Evolutionary conservation across 2,888 invertebrate genomes (phyloP).

Genomic region (Lochmaea capreae): DNA sequence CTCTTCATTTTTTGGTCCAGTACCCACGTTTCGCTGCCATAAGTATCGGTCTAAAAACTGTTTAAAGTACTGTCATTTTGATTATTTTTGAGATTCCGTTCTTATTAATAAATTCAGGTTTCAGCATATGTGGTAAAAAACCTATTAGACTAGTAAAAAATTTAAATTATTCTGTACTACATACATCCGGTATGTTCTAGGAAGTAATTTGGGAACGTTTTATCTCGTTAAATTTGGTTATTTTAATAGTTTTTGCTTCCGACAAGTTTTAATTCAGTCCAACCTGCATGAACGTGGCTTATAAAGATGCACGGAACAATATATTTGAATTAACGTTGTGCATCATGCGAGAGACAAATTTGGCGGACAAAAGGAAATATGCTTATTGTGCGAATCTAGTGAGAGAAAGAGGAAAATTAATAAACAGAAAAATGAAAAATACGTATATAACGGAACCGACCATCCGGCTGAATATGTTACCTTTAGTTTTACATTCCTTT

Average conservation of each 20-base stretch:
- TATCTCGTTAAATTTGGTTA: background rate
- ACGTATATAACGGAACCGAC: background rate
- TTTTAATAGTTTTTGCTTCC: background rate
- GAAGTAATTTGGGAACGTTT: background rate
- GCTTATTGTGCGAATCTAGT: conserved; percentile 3
- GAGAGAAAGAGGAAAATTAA: background rate
- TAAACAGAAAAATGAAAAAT: background rate
- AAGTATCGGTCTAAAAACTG: too few relatives aligned
- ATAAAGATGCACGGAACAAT: conserved; percentile 29
- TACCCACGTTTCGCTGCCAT: too few relatives aligned
- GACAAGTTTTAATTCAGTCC: background rate
- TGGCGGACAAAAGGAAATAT: conserved; percentile 24
- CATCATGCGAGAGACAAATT: conserved; percentile 10
- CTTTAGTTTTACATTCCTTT: too few relatives aligned
- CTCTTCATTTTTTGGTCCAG: too few relatives aligned
- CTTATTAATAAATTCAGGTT: too few relatives aligned
- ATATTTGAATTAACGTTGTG: conserved; percentile 31
- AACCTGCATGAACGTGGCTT: conserved; percentile 18
- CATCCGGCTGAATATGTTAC: too few relatives aligned
- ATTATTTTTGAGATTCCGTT: too few relatives aligned
- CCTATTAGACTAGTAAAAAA: background rate
- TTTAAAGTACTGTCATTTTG: too few relatives aligned
- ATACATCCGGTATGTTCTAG: background rate
- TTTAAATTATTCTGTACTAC: background rate
- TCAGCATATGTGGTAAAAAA: too few relatives aligned